Base-by-base conservation (phyloP, 2,113 vertebrate species). In the Narcine bancroftii region DNA sequence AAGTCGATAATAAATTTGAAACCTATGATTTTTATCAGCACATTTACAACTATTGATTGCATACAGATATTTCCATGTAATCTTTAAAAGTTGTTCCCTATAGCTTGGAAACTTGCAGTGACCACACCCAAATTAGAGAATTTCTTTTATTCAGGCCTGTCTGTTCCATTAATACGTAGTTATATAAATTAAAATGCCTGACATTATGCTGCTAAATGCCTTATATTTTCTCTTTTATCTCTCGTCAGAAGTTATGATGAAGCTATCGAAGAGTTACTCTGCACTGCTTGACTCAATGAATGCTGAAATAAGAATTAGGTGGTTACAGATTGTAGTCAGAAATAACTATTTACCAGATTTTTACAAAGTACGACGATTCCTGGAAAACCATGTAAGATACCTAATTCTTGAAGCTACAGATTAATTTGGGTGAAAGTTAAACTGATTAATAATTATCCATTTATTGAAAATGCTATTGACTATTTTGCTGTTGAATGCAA, bases 301-400 rank as follows among this genome's bases (percentile, higher is more conserved):
- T 0, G 97, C 98, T 0, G 98, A 99, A 95, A 98, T 99, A 93
- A 97, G 97, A 93, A 97, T 99, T 93, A 97, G 98, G 92, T 99
- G 98, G 98, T 93, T 99, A 93, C 98, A 99, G 96, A 96, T 99
- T 6, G 97, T 99, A 17, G 98, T 99, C 93, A 96, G 98, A 47
- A 99, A 97, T 92, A 94, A 96, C 92, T 99, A 98, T 95, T 97
- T 98, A 45, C 96, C 98, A 0, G 98, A 99, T 76, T 96, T 99
- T 93, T 97, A 97, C n/a, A 95, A 96, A 72, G 97, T 99, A 73
- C 96, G 97, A 91, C 96, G 96, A 95, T 99, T 99, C 95, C 97
- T 99, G 92, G 97, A 97, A 95, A 98, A 97, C 95, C 98, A 99
- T 94, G 98, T 99, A 93, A 96, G 96, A 60, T 36, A 36, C 33